Percentiles rank a stretch among this genome's conserved stretches.
phyloP scores from a whole-genome alignment of 2,113 vertebrate species.

The Dromaius novaehollandiae region DNA sequence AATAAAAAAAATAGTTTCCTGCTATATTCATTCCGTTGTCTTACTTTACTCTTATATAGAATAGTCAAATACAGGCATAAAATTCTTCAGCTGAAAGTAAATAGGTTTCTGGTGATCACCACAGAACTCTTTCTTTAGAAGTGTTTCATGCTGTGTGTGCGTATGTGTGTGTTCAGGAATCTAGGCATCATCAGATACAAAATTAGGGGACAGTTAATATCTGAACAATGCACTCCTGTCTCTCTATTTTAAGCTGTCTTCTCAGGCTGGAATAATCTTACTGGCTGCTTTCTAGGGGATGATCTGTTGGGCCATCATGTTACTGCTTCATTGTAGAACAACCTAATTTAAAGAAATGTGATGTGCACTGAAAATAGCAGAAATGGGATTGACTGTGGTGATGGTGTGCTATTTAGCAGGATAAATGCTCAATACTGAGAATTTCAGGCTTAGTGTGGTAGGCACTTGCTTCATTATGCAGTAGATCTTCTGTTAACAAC shows the following conservation, averaged over 20 bases:
- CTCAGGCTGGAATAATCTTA: background rate
- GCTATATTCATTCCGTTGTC: background rate
- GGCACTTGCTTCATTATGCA: background rate
- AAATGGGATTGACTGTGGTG: background rate
- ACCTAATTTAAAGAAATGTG: background rate
- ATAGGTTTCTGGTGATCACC: background rate
- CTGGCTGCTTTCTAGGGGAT: background rate
- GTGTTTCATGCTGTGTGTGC: background rate
- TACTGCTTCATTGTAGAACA: background rate
- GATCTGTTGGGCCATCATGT: background rate
- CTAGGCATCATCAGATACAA: background rate
- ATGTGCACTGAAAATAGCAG: background rate
- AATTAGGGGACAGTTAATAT: background rate
- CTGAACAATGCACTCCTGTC: background rate
- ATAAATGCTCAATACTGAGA: rapidly evolving
- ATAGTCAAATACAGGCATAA: background rate
- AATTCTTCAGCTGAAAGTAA: background rate
- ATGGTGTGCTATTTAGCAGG: background rate
- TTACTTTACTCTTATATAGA: background rate
- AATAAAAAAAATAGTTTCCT: background rate
- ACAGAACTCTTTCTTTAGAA: background rate
- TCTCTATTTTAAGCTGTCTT: background rate
- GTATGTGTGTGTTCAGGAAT: background rate
- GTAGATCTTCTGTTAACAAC: background rate
- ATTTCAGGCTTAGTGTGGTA: background rate